Conservation (phyloP, 2,797 vertebrate genomes). For the Champsocephalus esox region DNA sequence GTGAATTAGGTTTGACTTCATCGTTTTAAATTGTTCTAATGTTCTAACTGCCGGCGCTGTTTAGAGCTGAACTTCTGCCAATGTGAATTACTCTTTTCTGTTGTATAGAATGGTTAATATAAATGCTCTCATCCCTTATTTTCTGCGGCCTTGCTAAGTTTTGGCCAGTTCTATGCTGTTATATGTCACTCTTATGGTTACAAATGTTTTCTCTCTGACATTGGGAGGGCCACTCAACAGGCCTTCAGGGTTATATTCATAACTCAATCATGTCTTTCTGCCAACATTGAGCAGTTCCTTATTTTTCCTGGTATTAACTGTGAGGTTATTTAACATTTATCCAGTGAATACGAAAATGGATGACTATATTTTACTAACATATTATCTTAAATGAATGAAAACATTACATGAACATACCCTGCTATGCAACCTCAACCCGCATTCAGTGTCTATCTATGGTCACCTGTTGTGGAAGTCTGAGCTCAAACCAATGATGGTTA, state of each 20-base stretch:
- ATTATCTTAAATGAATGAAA: constrained; percentile 2
- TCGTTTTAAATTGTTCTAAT: no score
- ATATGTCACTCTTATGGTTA: background rate
- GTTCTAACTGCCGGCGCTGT: no score
- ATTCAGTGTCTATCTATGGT: constrained; percentile 28
- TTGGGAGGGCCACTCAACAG: background rate
- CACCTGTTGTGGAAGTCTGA: constrained; percentile 60
- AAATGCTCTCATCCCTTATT: background rate
- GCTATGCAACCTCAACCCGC: constrained; percentile 5
- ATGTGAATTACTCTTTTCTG: background rate
- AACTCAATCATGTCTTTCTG: background rate
- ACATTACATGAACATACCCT: background rate
- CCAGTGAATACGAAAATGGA: background rate
- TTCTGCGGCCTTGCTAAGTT: constrained; percentile 9
- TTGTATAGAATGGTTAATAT: background rate
- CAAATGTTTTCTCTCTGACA: background rate
- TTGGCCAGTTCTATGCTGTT: background rate
- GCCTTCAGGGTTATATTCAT: background rate
- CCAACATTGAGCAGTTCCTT: background rate
- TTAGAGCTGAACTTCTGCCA: no score
- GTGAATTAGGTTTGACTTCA: no score
- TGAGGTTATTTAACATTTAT: no score
- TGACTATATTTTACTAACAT: background rate
- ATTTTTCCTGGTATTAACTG: background rate
- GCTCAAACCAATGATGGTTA: constrained; percentile 61